Evolutionary conservation across 1,140 invertebrate species (phyloP).

Genomic region (Zaprionus africanus): DNA sequence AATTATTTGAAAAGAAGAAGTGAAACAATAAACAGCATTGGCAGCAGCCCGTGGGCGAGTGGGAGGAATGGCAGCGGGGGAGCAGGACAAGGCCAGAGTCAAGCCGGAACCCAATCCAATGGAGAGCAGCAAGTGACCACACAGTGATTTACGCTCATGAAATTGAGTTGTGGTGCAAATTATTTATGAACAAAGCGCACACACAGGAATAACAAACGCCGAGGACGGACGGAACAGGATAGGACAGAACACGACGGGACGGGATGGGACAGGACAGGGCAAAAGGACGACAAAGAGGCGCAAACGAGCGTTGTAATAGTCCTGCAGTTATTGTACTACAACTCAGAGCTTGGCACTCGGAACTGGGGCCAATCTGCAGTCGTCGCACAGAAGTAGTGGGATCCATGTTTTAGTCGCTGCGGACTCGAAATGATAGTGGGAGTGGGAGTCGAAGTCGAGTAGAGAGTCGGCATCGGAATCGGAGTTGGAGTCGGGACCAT

Average conservation of each 20-base stretch:
- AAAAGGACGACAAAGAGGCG: slow-evolving; percentile 40
- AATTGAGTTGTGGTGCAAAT: slow-evolving; percentile 81
- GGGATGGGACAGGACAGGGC: not conserved
- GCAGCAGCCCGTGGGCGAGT: slow-evolving; percentile 28
- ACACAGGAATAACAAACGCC: slow-evolving; percentile 73
- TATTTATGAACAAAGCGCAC: slow-evolving; percentile 80
- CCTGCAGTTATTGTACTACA: slow-evolving; percentile 41
- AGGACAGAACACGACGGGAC: not conserved
- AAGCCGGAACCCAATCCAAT: slow-evolving; percentile 27
- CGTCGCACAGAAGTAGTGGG: slow-evolving; percentile 18
- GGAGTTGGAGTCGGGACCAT: slow-evolving; percentile 21
- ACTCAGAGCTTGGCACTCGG: slow-evolving; percentile 24
- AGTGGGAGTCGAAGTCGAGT: not conserved
- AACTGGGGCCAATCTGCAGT: slow-evolving; percentile 57
- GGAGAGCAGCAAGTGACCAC: slow-evolving; percentile 65
- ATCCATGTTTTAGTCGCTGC: slow-evolving; percentile 5
- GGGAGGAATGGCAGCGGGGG: not conserved
- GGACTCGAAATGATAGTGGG: not conserved
- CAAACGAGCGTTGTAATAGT: slow-evolving; percentile 62
- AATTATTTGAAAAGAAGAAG: slow-evolving; percentile 69
- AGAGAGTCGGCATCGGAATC: not conserved
- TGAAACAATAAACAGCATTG: slow-evolving; percentile 66
- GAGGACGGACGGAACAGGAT: not conserved
- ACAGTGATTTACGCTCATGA: slow-evolving; percentile 82
- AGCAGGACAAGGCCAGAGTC: not conserved